Conservation (phyloP, 2,888 invertebrate species). For the Gymnoscelis rufifasciata region DNA sequence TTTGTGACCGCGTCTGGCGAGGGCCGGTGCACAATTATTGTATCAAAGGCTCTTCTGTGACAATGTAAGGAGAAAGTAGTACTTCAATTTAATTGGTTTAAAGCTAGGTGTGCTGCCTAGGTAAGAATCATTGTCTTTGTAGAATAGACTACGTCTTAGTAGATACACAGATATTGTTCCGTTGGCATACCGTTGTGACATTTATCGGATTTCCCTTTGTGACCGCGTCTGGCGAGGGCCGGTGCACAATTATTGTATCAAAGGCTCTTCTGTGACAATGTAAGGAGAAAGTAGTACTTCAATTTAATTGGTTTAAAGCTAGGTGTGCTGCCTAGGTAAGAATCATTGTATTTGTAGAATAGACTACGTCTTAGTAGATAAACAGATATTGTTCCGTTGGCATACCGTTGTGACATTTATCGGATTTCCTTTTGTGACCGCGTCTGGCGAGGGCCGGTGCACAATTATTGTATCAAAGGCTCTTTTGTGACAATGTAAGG, state of each 20-base stretch:
- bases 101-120: too few species aligned
- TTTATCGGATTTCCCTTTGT: conserved; percentile 49
- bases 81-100: too few species aligned
- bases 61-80: too few species aligned
- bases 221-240: conserved; percentile 34
- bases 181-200: conserved; percentile 37
- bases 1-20: conserved; percentile 31
- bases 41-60: conserved; percentile 33
- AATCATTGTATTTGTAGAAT: too few species aligned
- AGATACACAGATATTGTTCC: conserved; percentile 1
- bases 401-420: conserved; percentile 44
- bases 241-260: conserved; percentile 43
- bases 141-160: too few species aligned
- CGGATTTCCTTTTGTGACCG: conserved; percentile 43
- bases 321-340: too few species aligned
- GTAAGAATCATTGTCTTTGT: too few species aligned
- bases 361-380: too few species aligned
- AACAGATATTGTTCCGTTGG: conserved; percentile 10
- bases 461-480: conserved; percentile 43
- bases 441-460: conserved; percentile 37
- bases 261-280: conserved; percentile 27
- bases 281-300: too few species aligned
- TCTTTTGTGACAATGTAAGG: conserved; percentile 11
- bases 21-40: conserved; percentile 41
- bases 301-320: too few species aligned